These are phyloP conservation scores for Hemaris fuciformis DNA, from an alignment of 2,888 invertebrate genomes.

Conservation along the genomic window DNA sequence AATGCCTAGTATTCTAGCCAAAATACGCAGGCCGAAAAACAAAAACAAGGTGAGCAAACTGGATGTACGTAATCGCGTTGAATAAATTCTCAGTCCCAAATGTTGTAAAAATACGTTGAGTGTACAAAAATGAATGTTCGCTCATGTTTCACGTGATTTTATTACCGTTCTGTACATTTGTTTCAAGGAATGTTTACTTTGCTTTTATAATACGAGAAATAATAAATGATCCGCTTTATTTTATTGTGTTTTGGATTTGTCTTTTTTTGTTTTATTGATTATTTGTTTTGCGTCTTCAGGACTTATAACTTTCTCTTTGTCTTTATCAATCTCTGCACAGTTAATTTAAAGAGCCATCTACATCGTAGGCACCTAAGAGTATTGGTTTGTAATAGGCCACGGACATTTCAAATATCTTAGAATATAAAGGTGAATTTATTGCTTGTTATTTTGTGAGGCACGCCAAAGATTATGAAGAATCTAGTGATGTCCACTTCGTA, in stretches of 20 bases:
- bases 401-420: too few relatives aligned
- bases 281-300: too few relatives aligned
- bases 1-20: constrained; percentile 6
- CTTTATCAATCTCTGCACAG: too few relatives aligned
- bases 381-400: too few relatives aligned
- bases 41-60: constrained; percentile 5
- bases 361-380: too few relatives aligned
- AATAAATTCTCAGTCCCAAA: neutral
- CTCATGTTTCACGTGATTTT: constrained; percentile 7
- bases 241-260: neutral
- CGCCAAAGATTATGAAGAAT: too few relatives aligned
- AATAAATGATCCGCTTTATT: neutral
- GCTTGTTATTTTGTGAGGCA: too few relatives aligned
- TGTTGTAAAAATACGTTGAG: neutral
- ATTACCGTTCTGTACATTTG: neutral
- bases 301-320: too few relatives aligned
- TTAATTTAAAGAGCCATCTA: too few relatives aligned
- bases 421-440: too few relatives aligned
- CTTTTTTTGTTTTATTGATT: neutral
- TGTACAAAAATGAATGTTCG: neutral
- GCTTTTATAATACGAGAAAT: neutral
- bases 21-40: constrained; percentile 4
- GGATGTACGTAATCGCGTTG: neutral
- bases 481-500: too few relatives aligned
- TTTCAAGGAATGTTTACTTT: neutral